phyloP scores from a whole-genome alignment of 2,113 vertebrate genomes.

The Pteruthius melanotis region DNA sequence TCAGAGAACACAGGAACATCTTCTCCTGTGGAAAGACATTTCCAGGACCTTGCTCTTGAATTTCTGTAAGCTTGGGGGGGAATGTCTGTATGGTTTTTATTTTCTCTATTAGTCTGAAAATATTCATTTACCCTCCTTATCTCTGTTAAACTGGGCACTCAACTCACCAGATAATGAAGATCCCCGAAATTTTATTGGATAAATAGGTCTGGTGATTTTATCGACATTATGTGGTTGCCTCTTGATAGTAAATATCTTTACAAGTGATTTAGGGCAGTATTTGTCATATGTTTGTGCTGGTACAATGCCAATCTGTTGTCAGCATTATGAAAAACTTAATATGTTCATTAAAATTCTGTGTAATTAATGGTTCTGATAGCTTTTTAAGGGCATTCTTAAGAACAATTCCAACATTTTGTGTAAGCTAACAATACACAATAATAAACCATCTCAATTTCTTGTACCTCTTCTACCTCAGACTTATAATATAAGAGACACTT shows the following conservation, averaged over 20 bases:
- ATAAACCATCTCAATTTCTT: not conserved
- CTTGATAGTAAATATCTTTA: not conserved
- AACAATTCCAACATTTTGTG: not conserved
- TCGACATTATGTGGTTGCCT: not conserved
- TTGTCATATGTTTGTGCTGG: not conserved
- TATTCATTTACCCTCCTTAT: not conserved
- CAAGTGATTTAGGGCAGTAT: not conserved
- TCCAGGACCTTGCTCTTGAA: not conserved
- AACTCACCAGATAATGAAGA: not conserved
- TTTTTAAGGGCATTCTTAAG: not conserved
- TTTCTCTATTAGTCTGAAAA: not conserved
- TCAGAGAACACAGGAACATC: not conserved
- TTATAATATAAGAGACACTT: not conserved
- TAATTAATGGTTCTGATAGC: not conserved
- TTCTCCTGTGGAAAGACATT: not conserved
- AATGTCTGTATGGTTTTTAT: not conserved
- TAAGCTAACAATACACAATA: not conserved
- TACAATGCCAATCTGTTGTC: not conserved
- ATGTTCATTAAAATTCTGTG: not conserved
- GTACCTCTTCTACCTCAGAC: not conserved
- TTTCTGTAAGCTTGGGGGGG: accelerated
- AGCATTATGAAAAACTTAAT: not conserved
- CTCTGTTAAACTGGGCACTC: not conserved
- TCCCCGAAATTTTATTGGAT: not conserved
- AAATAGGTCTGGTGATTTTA: not conserved